phyloP scores from a whole-genome alignment of 2,113 vertebrate genomes.

The Oreochromis aureus region DNA sequence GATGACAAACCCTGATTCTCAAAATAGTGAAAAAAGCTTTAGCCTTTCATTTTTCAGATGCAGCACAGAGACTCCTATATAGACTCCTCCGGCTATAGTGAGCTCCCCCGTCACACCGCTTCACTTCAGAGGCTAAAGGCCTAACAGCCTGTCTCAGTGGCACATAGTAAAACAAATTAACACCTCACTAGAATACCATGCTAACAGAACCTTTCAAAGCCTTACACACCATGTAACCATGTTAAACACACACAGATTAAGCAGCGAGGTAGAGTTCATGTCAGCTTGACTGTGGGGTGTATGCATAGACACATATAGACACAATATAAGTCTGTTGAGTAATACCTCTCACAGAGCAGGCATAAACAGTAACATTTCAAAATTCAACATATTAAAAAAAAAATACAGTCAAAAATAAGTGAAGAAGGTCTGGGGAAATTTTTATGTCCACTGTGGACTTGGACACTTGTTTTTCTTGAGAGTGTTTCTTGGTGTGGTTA shows the following conservation, averaged over 20 bases:
- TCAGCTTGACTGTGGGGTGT: not conserved
- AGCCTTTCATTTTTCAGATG: not conserved
- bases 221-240: conserved; percentile 27
- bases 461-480: not conserved
- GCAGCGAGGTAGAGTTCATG: not conserved
- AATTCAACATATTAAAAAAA: not conserved
- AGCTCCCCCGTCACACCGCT: conserved; percentile 10
- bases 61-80: not conserved
- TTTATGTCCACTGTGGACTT: not conserved
- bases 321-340: not conserved
- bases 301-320: not conserved
- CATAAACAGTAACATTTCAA: not conserved
- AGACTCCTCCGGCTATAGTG: not conserved
- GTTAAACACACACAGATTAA: conserved; percentile 51
- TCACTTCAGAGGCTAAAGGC: conserved; percentile 50
- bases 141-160: conserved; percentile 64
- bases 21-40: not conserved
- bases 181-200: conserved; percentile 61
- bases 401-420: not conserved
- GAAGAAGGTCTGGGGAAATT: not conserved
- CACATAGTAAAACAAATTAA: conserved; percentile 75
- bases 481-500: not conserved
- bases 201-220: conserved; percentile 54
- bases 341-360: not conserved
- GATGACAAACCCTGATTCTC: not conserved